phyloP scores from a whole-genome alignment of 1,140 invertebrate genomes.

The Drosophila sp. region DNA sequence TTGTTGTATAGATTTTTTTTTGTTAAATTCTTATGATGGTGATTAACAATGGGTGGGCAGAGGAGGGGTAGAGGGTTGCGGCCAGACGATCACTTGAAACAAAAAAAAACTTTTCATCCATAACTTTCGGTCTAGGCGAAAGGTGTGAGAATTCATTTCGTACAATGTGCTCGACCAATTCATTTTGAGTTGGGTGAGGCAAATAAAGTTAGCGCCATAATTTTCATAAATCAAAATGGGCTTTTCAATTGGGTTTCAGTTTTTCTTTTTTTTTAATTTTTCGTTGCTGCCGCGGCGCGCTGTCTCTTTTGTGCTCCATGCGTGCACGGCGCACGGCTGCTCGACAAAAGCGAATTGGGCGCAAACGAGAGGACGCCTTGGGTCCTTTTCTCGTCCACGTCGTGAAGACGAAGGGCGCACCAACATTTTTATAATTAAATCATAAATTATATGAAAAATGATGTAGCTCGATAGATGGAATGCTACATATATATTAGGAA shows the following conservation, averaged over 20 bases:
- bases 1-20: conserved; percentile 35
- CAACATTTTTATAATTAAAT: conserved; percentile 72
- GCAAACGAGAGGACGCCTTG: neutral
- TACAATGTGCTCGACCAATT: neutral
- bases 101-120: conserved; percentile 27
- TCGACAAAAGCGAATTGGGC: neutral
- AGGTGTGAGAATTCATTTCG: conserved; percentile 43
- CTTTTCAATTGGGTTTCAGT: conserved; percentile 63
- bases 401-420: conserved; percentile 9
- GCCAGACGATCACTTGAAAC: conserved; percentile 49
- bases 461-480: conserved; percentile 52
- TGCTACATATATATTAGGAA: neutral
- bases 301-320: neutral
- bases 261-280: conserved; percentile 13
- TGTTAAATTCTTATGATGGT: conserved; percentile 61
- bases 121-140: conserved; percentile 14
- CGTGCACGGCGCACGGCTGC: conserved; percentile 1
- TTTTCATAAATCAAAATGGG: conserved; percentile 75
- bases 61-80: neutral
- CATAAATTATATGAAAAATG: conserved; percentile 63
- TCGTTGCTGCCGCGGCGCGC: neutral
- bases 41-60: conserved; percentile 58
- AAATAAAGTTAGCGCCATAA: conserved; percentile 35
- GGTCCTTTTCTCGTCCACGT: neutral
- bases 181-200: conserved; percentile 36